Conservation (phyloP, 2,888 invertebrate genomes). For the Pimpla rufipes region DNA sequence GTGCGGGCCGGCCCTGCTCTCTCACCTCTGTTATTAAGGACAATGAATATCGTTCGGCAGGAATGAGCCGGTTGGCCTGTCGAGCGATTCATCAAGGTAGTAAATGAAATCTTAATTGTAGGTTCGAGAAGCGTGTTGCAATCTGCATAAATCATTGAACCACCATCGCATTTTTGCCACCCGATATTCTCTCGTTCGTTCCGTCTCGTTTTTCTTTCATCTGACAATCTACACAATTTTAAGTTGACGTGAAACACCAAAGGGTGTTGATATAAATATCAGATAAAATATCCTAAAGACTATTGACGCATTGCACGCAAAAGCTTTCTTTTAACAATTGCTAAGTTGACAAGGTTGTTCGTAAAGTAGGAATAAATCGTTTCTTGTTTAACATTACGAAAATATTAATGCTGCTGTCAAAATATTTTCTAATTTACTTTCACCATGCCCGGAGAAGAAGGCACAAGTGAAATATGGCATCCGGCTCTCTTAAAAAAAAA, state of each 20-base stretch:
- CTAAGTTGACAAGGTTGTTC: background rate
- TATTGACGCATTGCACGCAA: background rate
- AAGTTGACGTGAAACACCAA: background rate
- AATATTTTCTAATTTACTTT: too few relatives aligned
- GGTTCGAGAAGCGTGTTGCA: constrained; percentile 73
- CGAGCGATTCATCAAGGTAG: constrained; percentile 74
- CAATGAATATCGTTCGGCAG: constrained; percentile 77
- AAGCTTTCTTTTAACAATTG: background rate
- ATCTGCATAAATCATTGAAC: constrained; percentile 78
- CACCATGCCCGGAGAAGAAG: too few relatives aligned
- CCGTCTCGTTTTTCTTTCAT: constrained; percentile 15
- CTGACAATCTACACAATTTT: background rate
- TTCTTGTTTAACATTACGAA: background rate
- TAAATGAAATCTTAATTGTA: constrained; percentile 81
- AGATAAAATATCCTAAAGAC: background rate
- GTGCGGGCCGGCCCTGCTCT: constrained; percentile 63
- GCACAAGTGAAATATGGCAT: background rate
- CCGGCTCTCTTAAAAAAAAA: too few relatives aligned
- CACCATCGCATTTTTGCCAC: constrained; percentile 27
- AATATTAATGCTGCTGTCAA: too few relatives aligned
- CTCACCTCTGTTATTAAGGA: constrained; percentile 76
- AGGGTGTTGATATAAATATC: background rate
- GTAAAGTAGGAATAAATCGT: background rate
- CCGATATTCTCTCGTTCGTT: constrained; percentile 39
- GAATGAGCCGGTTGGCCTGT: constrained; percentile 51